Evolutionary conservation across 2,797 vertebrate species (phyloP).

Genomic region (Lindbergichthys nudifrons): DNA sequence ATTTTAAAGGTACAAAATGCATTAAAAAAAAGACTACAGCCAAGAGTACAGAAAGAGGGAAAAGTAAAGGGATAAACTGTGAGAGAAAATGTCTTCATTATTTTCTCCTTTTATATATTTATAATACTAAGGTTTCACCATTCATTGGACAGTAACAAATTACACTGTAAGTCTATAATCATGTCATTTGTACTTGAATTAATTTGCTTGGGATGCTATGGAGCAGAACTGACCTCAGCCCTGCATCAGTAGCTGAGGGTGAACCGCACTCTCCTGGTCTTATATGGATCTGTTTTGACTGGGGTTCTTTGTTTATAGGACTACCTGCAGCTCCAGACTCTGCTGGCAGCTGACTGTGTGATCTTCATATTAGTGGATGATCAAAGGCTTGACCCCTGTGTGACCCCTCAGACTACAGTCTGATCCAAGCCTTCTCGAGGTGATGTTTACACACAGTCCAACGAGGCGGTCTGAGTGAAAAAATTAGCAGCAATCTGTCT

Average conservation of each 20-base stretch:
- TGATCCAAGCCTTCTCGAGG: slow-evolving; percentile 19
- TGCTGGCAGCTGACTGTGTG: slow-evolving; percentile 31
- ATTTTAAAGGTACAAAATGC: neutral
- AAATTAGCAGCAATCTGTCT: neutral
- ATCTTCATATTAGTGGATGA: slow-evolving; percentile 17
- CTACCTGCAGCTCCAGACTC: slow-evolving; percentile 23
- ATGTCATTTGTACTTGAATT: neutral
- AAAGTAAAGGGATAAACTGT: neutral
- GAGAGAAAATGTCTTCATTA: neutral
- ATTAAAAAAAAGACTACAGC: neutral
- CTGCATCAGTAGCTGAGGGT: neutral
- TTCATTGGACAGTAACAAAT: neutral
- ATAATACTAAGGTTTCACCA: neutral
- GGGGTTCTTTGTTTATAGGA: slow-evolving; percentile 4
- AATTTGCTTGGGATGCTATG: neutral
- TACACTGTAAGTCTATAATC: neutral
- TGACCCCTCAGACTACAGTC: slow-evolving; percentile 23
- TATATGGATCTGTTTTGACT: slow-evolving; percentile 9
- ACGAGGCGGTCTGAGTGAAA: slow-evolving; percentile 8
- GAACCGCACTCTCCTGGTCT: neutral
- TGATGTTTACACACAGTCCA: slow-evolving; percentile 32
- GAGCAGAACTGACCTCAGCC: neutral
- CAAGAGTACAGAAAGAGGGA: neutral
- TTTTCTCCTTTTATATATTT: neutral
- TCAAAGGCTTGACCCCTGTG: slow-evolving; percentile 40